These are phyloP conservation scores for Drosophila tristis DNA, from an alignment of 1,140 invertebrate species.

Conservation along the genomic window DNA sequence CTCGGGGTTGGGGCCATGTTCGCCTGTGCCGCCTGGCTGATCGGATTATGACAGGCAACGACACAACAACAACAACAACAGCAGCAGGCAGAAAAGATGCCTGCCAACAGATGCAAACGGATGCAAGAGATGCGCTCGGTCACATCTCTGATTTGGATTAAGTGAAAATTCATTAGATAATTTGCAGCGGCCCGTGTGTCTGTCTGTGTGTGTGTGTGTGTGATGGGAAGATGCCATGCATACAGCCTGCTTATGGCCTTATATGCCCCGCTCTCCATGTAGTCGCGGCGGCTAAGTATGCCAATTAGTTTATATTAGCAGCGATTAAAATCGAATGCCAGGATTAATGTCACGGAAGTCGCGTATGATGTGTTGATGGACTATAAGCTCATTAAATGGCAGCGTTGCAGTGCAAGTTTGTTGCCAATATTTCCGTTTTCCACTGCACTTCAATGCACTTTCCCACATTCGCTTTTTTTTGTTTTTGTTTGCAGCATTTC, in stretches of 20 bases:
- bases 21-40: conserved; percentile 43
- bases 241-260: conserved; percentile 50
- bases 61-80: conserved; percentile 56
- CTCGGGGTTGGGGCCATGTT: conserved; percentile 22
- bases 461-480: too few relatives aligned
- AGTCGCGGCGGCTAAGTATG: conserved; percentile 46
- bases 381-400: conserved; percentile 59
- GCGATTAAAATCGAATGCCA: conserved; percentile 38
- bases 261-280: conserved; percentile 2
- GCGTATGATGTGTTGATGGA: conserved; percentile 19
- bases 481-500: background rate
- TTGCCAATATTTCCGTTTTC: conserved; percentile 41
- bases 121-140: conserved; percentile 21
- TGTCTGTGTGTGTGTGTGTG: conserved; percentile 7
- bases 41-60: conserved; percentile 80
- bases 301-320: conserved; percentile 73
- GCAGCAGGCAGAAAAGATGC: conserved; percentile 51
- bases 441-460: background rate
- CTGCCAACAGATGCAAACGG: conserved; percentile 73
- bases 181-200: conserved; percentile 33
- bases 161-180: conserved; percentile 81
- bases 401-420: conserved; percentile 16
- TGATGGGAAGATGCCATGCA: conserved; percentile 60
- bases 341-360: conserved; percentile 63
- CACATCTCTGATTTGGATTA: conserved; percentile 76